Percentiles rank a stretch among this genome's conserved stretches.
Evolutionary conservation across 2,888 invertebrate species (phyloP).

Genomic region (Zygothrica quintamaculata): DNA sequence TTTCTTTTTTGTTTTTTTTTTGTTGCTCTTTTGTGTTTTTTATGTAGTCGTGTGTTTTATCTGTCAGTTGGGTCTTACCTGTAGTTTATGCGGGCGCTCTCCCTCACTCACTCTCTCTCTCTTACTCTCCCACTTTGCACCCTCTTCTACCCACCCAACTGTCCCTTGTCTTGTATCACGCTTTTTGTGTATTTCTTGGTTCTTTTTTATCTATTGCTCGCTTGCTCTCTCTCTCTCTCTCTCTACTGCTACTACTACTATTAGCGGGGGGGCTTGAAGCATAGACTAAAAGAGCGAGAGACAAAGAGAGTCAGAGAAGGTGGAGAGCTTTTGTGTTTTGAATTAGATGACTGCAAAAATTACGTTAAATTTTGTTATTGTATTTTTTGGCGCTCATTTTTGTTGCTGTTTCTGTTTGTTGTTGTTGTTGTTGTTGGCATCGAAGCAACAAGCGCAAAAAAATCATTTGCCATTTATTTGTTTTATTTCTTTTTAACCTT

Average conservation of each 20-base stretch:
- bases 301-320: neutral
- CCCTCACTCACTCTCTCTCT: conserved; percentile 11
- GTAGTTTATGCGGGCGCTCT: conserved; percentile 52
- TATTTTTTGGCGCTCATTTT: conserved; percentile 70
- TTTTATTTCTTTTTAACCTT: conserved; percentile 64
- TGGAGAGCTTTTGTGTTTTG: conserved; percentile 63
- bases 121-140: neutral
- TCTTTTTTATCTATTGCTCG: too few species aligned
- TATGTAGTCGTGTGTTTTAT: conserved; percentile 48
- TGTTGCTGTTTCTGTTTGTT: too few species aligned
- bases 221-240: too few species aligned
- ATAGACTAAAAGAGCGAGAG: too few species aligned
- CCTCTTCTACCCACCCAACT: neutral
- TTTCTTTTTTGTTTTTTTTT: conserved; percentile 12
- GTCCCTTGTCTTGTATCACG: conserved; percentile 2
- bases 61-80: conserved; percentile 55
- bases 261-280: neutral
- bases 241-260: too few species aligned
- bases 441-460: conserved; percentile 68
- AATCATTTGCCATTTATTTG: conserved; percentile 54
- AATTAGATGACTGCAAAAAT: conserved; percentile 75
- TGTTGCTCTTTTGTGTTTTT: conserved; percentile 26
- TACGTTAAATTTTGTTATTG: conserved; percentile 72
- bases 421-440: conserved; percentile 51
- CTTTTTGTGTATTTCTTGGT: too few species aligned